These are phyloP conservation scores for Eremobia ochroleuca DNA, from an alignment of 2,888 invertebrate genomes.

Conservation along the genomic window DNA sequence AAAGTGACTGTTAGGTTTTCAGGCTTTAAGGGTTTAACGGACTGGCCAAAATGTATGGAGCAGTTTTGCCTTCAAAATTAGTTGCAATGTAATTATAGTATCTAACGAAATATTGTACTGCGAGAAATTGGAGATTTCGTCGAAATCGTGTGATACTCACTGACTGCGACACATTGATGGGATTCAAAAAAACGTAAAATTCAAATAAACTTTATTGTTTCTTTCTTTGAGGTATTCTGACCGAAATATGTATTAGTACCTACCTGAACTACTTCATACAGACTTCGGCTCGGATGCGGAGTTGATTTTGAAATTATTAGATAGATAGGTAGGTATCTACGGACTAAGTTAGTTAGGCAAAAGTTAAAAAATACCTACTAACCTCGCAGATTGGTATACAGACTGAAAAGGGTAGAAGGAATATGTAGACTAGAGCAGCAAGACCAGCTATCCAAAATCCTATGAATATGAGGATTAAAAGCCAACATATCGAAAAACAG, in stretches of 20 bases:
- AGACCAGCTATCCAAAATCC: not conserved
- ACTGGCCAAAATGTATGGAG: not conserved
- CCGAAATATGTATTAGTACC: not conserved
- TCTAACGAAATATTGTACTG: not conserved
- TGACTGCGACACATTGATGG: too few relatives aligned
- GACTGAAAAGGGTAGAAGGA: not conserved
- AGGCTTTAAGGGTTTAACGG: not conserved
- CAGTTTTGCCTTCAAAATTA: not conserved
- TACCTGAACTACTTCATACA: not conserved
- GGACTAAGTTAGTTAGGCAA: not conserved
- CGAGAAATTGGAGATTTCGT: too few relatives aligned
- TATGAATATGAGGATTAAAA: not conserved
- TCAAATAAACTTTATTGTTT: too few relatives aligned
- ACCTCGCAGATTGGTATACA: conserved; percentile 13
- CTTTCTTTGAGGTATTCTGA: too few relatives aligned
- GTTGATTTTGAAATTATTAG: not conserved
- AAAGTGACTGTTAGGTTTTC: not conserved
- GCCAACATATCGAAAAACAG: conserved; percentile 1
- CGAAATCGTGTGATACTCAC: too few relatives aligned
- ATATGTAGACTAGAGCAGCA: not conserved
- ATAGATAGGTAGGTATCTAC: not conserved
- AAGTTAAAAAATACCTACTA: conserved; percentile 1
- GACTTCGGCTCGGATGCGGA: not conserved
- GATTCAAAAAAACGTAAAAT: too few relatives aligned
- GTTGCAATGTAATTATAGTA: not conserved